Evolutionary conservation across 2,797 vertebrate genomes (phyloP), one percentile per base, ranked within the genome.

Genomic region (Fistularia tabacaria): DNA sequence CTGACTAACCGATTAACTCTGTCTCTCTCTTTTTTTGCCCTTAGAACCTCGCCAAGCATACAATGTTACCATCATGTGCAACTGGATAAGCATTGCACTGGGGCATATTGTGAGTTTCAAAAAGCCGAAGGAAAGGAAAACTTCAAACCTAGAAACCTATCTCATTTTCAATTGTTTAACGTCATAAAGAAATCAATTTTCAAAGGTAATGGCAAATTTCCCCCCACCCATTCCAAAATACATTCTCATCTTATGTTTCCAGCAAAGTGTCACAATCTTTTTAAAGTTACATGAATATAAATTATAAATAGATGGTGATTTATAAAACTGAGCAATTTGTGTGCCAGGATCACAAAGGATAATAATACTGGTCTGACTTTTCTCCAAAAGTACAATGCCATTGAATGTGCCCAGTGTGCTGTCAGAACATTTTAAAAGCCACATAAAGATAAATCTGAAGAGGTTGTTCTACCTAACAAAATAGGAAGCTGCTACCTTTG

Each of bases 111-210:
- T 25, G 25, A 25, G 2, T 25, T 61, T 68, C 68, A 71, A 47
- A 40, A 51, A 51, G 50, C 52, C 6, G 6, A 36, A 9, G 72
- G 59, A 62, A 68, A 58, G 57, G 61, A 51, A 69, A 67, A 63
- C 54, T 58, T 60, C n/a, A n/a, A n/a, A n/a, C n/a, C n/a, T n/a
- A n/a, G n/a, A n/a, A n/a, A n/a, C n/a, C 42, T 49, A 56, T 57
- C 69, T 73, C 62, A 73, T 59, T 61, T 73, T 60, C 39, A 49
- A 13, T 65, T 63, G 36, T 75, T 79, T 82, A 66, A 80, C 81
- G 43, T 46, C 51, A 39, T 52, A 71, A 62, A 69, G n/a, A 73
- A 71, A 79, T 71, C 56, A 57, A 55, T 71, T 79, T 78, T 81
- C 51, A 57, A 46, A 55, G 48, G 57, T 54, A 69, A 72, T 64